phyloP scores from a whole-genome alignment of 1,140 invertebrate genomes.

The Galleria mellonella region DNA sequence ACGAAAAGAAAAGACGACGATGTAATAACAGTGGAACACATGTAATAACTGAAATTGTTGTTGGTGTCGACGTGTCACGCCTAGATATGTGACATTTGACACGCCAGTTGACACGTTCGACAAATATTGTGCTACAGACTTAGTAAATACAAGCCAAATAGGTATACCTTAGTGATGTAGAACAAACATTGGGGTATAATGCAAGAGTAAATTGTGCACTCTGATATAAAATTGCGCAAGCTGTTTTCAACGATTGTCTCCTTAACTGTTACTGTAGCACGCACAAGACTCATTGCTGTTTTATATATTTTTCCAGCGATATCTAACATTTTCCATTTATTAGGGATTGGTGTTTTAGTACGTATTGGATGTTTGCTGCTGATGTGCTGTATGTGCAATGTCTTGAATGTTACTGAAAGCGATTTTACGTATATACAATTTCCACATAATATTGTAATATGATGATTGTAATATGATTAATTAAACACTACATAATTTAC shows the following conservation, averaged over 20 bases:
- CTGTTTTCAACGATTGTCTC: constrained; percentile 45
- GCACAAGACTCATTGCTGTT: constrained; percentile 35
- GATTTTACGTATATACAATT: too few relatives aligned
- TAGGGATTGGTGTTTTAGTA: too few relatives aligned
- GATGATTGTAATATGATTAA: too few relatives aligned
- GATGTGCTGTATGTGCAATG: neutral
- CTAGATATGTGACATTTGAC: constrained; percentile 59
- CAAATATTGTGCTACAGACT: constrained; percentile 68
- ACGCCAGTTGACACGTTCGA: constrained; percentile 58
- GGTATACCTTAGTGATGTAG: constrained; percentile 28
- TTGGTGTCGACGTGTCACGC: constrained; percentile 52
- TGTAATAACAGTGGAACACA: constrained; percentile 53
- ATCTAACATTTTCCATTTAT: too few relatives aligned
- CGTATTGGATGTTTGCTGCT: constrained; percentile 10
- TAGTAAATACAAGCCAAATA: constrained; percentile 60
- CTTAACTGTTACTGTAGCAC: constrained; percentile 29
- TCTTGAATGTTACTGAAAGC: neutral
- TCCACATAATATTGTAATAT: too few relatives aligned
- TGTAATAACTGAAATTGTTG: constrained; percentile 59
- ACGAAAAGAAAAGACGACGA: constrained; percentile 48
- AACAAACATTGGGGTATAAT: constrained; percentile 41
- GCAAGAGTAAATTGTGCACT: constrained; percentile 41
- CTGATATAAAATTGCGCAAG: constrained; percentile 51
- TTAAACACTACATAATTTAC: too few relatives aligned
- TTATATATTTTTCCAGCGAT: neutral